phyloP scores from a whole-genome alignment of 2,888 invertebrate genomes.

The Sarcophaga subvicina region DNA sequence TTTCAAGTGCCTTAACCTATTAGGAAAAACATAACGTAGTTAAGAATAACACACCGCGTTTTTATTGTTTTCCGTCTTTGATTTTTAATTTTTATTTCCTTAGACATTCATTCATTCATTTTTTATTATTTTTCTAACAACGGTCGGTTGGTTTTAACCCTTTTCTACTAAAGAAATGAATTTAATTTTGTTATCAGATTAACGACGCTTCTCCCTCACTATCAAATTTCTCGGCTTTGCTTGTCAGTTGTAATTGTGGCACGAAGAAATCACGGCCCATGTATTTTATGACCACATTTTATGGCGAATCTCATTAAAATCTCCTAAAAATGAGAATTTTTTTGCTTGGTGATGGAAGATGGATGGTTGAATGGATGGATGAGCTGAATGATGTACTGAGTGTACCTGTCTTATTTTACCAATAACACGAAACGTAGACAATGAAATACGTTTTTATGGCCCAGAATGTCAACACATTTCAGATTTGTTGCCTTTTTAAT shows the following conservation, averaged over 20 bases:
- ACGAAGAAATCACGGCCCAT: slow-evolving; percentile 1
- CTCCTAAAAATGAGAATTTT: neutral
- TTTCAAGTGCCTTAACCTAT: no score
- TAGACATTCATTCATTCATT: no score
- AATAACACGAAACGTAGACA: neutral
- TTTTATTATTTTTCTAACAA: no score
- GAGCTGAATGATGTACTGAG: neutral
- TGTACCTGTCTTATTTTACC: neutral
- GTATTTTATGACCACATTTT: neutral
- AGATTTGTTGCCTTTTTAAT: neutral
- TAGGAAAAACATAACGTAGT: no score
- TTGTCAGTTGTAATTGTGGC: neutral
- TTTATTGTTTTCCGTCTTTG: no score
- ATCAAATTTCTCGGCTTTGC: no score
- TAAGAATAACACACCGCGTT: no score
- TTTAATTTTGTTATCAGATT: neutral
- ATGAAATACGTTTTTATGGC: neutral
- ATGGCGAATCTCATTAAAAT: slow-evolving; percentile 12
- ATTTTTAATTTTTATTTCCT: no score
- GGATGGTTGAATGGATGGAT: no score
- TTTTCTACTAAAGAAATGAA: neutral
- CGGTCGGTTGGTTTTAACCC: no score
- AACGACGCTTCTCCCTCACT: neutral
- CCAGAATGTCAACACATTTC: neutral
- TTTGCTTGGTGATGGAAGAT: neutral